Base-by-base conservation (phyloP, 2,113 vertebrate genomes). In the Aplodontia rufa region DNA sequence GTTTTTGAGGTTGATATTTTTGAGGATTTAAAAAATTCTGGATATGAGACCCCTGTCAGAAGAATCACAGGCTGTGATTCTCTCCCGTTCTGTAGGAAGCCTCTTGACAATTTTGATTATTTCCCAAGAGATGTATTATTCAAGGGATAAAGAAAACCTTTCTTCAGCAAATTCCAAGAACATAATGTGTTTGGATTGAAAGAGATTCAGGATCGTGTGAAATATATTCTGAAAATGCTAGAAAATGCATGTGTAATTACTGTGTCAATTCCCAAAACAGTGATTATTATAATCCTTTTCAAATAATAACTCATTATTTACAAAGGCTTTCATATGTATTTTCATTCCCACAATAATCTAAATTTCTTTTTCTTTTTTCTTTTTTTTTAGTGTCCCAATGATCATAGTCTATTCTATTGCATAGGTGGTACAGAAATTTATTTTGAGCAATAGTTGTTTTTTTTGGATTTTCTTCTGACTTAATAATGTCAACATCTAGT, bases 401-500 rank as follows among this genome's bases (percentile, higher is more conserved):
- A 86, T 84, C 19, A 30, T 87, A 1, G 10, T 49, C 5, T 74
- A 32, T 40, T 94, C 1, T 58, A 49, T 78, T 47, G 17, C 11
- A 87, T 66, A 45, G 12, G 9, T 75, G 2, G 0, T 47, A 68
- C 49, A 22, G 55, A 79, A 74, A 84, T 12, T 62, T 72, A 26
- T 37, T 96, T 95, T 91, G 35, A 92, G 42, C 8, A 93, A 49
- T 58, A 78, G 28, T 45, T 93, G 8, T 92, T 91, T 62, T 87
- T 37, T 71, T 92, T 19, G 24, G 22, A 37, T 78, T 83, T 97
- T 78, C 37, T 94, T 85, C 45, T 87, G 75, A 72, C 40, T 92
- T 94, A 90, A 90, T n/a, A 83, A 42, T 90, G 3, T 64, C 24
- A 47, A 24, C 4, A 87, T 88, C 83, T 89, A 92, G 89, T 79